These are phyloP conservation scores for Cervus canadensis DNA, from an alignment of 2,113 vertebrate genomes.

Conservation along the genomic window DNA sequence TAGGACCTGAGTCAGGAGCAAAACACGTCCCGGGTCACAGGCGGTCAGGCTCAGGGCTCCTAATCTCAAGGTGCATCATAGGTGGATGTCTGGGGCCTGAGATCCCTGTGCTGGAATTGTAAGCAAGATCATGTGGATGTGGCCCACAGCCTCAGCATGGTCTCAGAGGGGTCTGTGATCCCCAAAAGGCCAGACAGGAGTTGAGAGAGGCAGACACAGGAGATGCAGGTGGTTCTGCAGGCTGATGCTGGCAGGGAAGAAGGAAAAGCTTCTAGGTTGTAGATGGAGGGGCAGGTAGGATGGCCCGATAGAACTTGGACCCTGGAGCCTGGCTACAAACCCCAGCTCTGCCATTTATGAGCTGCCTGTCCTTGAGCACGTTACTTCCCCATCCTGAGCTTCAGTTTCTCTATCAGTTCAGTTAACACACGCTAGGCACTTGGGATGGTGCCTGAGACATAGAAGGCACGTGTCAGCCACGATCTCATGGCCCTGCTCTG, in stretches of 20 bases:
- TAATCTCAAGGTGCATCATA: background rate
- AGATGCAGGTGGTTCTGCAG: background rate
- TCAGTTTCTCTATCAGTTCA: background rate
- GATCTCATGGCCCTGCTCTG: background rate
- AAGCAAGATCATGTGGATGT: background rate
- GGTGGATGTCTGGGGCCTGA: background rate
- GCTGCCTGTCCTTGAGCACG: background rate
- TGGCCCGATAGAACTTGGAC: background rate
- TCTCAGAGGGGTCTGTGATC: background rate
- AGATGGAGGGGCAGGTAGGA: background rate
- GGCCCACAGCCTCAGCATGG: background rate
- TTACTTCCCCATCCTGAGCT: background rate
- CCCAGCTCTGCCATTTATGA: background rate
- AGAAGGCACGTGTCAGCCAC: rapidly evolving
- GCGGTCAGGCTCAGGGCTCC: background rate
- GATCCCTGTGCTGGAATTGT: background rate
- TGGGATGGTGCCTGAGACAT: background rate
- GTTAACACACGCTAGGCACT: background rate
- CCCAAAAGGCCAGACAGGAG: background rate
- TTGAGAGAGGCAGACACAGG: background rate
- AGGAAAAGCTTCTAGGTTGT: background rate
- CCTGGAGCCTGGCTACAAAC: background rate
- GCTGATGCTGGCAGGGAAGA: background rate
- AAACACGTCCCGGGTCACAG: background rate
- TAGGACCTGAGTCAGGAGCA: background rate